Conservation (phyloP, 2,113 vertebrate species). For the Melanostigma gelatinosum region DNA sequence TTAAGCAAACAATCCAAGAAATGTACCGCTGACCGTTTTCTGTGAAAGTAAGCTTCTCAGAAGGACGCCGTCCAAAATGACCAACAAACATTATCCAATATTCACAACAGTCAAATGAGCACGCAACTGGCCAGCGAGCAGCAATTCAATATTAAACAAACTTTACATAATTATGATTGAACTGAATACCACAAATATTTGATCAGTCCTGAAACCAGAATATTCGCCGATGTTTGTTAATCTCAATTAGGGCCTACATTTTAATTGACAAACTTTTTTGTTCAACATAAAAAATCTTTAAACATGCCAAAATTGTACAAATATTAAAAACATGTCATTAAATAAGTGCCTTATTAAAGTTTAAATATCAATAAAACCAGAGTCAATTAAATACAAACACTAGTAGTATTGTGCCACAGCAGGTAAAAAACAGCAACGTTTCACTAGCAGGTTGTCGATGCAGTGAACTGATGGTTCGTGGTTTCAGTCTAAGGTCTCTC, state of each 20-base stretch:
- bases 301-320: not conserved
- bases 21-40: conserved; percentile 57
- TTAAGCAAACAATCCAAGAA: conserved; percentile 72
- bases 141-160: conserved; percentile 2
- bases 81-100: conserved; percentile 51
- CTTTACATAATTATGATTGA: not conserved
- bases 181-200: not conserved
- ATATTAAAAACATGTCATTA: not conserved
- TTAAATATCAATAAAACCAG: not conserved
- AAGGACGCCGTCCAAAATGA: conserved; percentile 57
- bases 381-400: not conserved
- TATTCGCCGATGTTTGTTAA: not conserved
- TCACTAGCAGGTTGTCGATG: not conserved
- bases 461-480: no score
- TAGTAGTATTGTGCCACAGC: not conserved
- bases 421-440: not conserved
- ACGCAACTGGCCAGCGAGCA: not conserved
- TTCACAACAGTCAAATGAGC: conserved; percentile 22
- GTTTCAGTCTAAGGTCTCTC: no score
- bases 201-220: not conserved
- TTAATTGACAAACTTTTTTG: not conserved
- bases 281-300: not conserved
- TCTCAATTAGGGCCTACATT: not conserved
- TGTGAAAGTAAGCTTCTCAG: conserved; percentile 70
- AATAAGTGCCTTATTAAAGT: not conserved